Conservation (phyloP, 1,140 invertebrate species). For the Drosophila cardini region DNA sequence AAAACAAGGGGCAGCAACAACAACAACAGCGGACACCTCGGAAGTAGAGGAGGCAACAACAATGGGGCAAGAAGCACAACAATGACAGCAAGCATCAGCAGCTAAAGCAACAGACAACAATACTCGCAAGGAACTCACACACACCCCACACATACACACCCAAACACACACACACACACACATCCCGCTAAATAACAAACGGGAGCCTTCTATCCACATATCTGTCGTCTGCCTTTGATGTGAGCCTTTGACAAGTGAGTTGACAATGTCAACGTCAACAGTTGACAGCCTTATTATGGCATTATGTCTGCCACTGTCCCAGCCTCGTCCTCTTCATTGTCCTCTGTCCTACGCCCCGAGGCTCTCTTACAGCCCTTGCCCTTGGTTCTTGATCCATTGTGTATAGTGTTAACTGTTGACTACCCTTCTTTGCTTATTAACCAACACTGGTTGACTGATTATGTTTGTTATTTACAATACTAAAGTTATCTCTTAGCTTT, state of each 20-base stretch:
- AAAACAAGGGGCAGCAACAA: slow-evolving; percentile 4
- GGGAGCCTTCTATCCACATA: slow-evolving; percentile 67
- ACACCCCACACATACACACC: slow-evolving; percentile 21
- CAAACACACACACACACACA: slow-evolving; percentile 38
- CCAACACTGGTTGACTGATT: slow-evolving; percentile 1
- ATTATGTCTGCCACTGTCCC: slow-evolving; percentile 40
- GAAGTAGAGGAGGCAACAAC: slow-evolving; percentile 46
- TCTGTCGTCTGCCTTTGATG: slow-evolving; percentile 83
- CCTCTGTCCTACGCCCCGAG: not conserved
- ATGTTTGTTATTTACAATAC: not conserved
- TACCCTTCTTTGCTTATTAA: not conserved
- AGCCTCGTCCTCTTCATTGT: not conserved
- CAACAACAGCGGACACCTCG: slow-evolving; percentile 30
- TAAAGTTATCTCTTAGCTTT: not conserved
- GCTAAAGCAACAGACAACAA: slow-evolving; percentile 32
- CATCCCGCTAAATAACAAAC: slow-evolving; percentile 41
- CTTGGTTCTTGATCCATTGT: not conserved
- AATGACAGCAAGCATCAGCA: slow-evolving; percentile 53
- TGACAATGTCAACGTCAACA: slow-evolving; percentile 84
- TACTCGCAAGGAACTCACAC: slow-evolving; percentile 9
- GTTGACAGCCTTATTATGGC: slow-evolving; percentile 84
- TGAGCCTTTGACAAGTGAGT: slow-evolving; percentile 83
- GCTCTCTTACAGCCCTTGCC: not conserved
- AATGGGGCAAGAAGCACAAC: slow-evolving; percentile 54
- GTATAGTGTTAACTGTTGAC: slow-evolving; percentile 2